Base-by-base conservation (phyloP, 2,888 invertebrate genomes). In the Tachina grossa region DNA sequence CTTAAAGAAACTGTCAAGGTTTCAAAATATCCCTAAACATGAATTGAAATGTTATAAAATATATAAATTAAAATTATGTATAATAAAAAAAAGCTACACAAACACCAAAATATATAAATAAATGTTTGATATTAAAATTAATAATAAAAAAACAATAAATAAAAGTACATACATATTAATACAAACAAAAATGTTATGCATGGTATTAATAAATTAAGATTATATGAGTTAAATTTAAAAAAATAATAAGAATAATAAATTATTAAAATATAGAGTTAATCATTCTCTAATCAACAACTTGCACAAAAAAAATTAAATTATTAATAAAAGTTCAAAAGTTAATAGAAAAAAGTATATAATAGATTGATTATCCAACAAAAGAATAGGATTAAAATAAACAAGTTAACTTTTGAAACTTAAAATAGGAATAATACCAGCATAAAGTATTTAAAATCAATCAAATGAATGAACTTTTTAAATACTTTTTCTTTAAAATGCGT, bases 1-100 rank as follows among this genome's bases (percentile, higher is more conserved):
- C 55, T 13, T 9, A 47, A 47, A 57, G 9, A 68, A 68, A 22
- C 31, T 71, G 43, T 61, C 41, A 75, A 65, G 63, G 31, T 65
- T 55, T 43, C n/a, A 43, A 61, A 61, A 51, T 19, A 19, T 51
- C 14, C 61, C 63, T 63, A 45, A 39, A 53, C 51, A 79, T 79
- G 78, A 79, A 41, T 79, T 79, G 45, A 63, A 71, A 79, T 79
- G 78, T 79, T 45, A 43, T 68, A 51, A 69, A 69, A 53, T 51
- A 61, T 51, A 16, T 13, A 43, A 53, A 39, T 45, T n/a, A 79
- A 80, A 71, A 71, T 55, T 76, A 83, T 79, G 66, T 59, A 57
- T 89, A 43, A 14, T 14, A 65, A 49, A 51, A 66, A 81, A 89
- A 90, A 89, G 89, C 90, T 90, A 90, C 89, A 90, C 90, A 90